phyloP scores from a whole-genome alignment of 2,888 invertebrate genomes.

The Dastarcus helophoroides region DNA sequence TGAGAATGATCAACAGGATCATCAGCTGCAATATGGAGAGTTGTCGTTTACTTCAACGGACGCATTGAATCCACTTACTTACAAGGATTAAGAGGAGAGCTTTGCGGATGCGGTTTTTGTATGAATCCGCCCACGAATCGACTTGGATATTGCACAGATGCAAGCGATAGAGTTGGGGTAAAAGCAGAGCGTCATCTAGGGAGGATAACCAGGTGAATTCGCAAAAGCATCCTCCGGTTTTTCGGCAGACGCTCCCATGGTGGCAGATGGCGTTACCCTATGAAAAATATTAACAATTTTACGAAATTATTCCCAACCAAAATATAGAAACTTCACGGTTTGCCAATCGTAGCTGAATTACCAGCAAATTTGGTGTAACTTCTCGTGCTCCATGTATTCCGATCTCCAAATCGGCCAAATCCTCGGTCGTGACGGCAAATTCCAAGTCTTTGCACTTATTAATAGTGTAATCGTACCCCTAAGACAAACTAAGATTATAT shows the following conservation, averaged over 20 bases:
- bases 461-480: conserved; percentile 33
- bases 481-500: conserved; percentile 3
- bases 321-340: no score
- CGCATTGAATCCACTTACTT: no score
- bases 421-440: conserved; percentile 24
- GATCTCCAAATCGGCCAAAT: conserved; percentile 24
- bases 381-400: no score
- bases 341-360: no score
- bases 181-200: conserved; percentile 27
- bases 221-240: conserved; percentile 34
- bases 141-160: conserved; percentile 38
- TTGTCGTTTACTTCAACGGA: no score
- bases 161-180: conserved; percentile 30
- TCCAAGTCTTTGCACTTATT: conserved; percentile 36
- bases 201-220: conserved; percentile 34
- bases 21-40: conserved; percentile 7
- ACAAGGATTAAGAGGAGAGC: no score
- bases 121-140: conserved; percentile 26
- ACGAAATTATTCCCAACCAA: no score
- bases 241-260: conserved; percentile 29
- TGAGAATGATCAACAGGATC: conserved; percentile 6
- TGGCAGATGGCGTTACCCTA: conserved; percentile 33
- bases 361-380: no score
- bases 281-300: no score
- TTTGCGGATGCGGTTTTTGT: no score